Percentiles rank a stretch among this genome's conserved stretches.
These are phyloP conservation scores for Panzeria rudis DNA, from an alignment of 2,888 invertebrate genomes.

Conservation along the genomic window DNA sequence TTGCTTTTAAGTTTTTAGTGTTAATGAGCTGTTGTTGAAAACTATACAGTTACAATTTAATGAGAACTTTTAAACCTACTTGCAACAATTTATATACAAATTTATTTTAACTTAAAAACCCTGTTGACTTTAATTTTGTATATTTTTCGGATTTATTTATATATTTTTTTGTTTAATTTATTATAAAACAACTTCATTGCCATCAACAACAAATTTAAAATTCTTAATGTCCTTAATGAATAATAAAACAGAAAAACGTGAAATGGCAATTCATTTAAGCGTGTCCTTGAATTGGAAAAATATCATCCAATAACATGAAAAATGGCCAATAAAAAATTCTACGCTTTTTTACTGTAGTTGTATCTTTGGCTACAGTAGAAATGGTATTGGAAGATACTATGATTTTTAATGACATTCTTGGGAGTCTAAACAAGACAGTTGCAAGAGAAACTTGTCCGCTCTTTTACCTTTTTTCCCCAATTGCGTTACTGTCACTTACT, in stretches of 20 bases:
- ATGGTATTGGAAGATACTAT: not conserved
- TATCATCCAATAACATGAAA: conserved; percentile 28
- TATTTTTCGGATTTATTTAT: conserved; percentile 4
- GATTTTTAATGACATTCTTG: no score
- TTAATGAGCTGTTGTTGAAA: conserved; percentile 19
- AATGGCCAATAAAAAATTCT: conserved; percentile 31
- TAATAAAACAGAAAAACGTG: not conserved
- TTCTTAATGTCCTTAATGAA: conserved; percentile 50
- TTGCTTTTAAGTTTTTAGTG: not conserved
- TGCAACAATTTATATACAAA: not conserved
- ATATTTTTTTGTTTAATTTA: conserved; percentile 22
- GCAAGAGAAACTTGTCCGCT: no score
- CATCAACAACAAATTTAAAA: conserved; percentile 9
- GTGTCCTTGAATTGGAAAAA: conserved; percentile 41
- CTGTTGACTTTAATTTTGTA: conserved; percentile 4
- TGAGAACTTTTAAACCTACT: not conserved
- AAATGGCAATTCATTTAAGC: conserved; percentile 21
- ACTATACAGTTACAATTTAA: not conserved
- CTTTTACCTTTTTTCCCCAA: no score
- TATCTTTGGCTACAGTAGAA: not conserved
- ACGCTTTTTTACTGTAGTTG: conserved; percentile 7
- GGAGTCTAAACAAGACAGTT: no score
- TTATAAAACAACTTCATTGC: not conserved
- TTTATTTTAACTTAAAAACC: conserved; percentile 1
- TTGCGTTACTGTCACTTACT: no score